phyloP scores from a whole-genome alignment of 2,797 vertebrate genomes.

The Discoglossus pictus region DNA sequence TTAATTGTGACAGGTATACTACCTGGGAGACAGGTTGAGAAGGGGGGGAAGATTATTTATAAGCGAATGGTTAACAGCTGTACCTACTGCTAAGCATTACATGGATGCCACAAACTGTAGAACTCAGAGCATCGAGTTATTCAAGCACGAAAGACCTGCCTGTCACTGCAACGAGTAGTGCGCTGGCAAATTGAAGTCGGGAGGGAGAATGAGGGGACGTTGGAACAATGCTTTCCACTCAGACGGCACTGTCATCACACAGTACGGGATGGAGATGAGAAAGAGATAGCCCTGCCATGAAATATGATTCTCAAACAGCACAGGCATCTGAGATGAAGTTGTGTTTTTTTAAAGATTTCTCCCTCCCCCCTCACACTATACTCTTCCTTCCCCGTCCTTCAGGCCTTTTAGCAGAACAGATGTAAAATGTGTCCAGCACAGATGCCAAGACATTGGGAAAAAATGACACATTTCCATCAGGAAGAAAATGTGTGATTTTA shows the following conservation, averaged over 20 bases:
- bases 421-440: constrained; percentile 63
- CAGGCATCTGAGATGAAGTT: constrained; percentile 63
- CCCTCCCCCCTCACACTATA: constrained; percentile 14
- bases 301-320: constrained; percentile 66
- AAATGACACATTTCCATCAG: constrained; percentile 31
- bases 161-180: constrained; percentile 75
- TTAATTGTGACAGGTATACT: constrained; percentile 80
- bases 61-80: constrained; percentile 84
- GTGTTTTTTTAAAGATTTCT: constrained; percentile 63
- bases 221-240: constrained; percentile 62
- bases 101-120: constrained; percentile 80
- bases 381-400: constrained; percentile 62
- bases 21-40: constrained; percentile 78
- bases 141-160: constrained; percentile 80
- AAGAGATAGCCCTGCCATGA: constrained; percentile 65
- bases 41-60: constrained; percentile 81
- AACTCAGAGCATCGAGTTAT: constrained; percentile 80
- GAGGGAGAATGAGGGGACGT: constrained; percentile 63
- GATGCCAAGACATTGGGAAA: constrained; percentile 56
- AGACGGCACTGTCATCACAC: constrained; percentile 65
- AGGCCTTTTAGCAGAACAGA: constrained; percentile 67
- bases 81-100: constrained; percentile 83
- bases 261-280: constrained; percentile 59
- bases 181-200: constrained; percentile 73
- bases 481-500: constrained; percentile 26